A percentile compares a stretch with the other conserved stretches of the same genome.
phyloP scores from a whole-genome alignment of 2,113 vertebrate species.

The Ramphastos sulfuratus region DNA sequence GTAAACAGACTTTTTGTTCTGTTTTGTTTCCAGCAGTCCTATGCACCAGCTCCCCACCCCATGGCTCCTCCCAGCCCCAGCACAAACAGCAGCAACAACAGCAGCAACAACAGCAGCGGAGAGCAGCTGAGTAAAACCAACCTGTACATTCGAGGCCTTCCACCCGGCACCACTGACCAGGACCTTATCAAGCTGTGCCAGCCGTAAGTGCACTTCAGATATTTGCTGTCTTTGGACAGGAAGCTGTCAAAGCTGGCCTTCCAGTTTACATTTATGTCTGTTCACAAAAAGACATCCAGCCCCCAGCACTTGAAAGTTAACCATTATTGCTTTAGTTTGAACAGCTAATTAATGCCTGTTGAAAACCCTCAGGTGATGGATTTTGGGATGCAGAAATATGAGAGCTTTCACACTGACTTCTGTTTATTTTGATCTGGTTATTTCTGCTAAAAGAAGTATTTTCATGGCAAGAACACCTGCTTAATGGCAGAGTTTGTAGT shows the following conservation, averaged over 20 bases:
- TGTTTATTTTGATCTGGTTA: neutral
- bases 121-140: constrained; percentile 99
- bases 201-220: constrained; percentile 84
- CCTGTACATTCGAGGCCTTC: constrained; percentile 97
- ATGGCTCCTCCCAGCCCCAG: constrained; percentile 99
- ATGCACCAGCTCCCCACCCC: constrained; percentile 96
- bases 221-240: neutral
- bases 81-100: constrained; percentile 94
- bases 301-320: neutral
- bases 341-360: neutral
- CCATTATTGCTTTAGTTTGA: neutral
- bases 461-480: neutral
- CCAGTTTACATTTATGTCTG: neutral
- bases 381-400: neutral
- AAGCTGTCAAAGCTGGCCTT: neutral
- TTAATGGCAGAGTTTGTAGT: neutral
- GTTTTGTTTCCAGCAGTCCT: constrained; percentile 88
- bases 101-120: constrained; percentile 86
- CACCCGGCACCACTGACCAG: constrained; percentile 96
- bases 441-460: neutral
- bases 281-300: neutral
- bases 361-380: neutral
- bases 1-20: constrained; percentile 44
- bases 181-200: constrained; percentile 99
- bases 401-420: neutral